Base-by-base conservation (phyloP, 1,140 invertebrate species). In the Chionoecetes opilio region DNA sequence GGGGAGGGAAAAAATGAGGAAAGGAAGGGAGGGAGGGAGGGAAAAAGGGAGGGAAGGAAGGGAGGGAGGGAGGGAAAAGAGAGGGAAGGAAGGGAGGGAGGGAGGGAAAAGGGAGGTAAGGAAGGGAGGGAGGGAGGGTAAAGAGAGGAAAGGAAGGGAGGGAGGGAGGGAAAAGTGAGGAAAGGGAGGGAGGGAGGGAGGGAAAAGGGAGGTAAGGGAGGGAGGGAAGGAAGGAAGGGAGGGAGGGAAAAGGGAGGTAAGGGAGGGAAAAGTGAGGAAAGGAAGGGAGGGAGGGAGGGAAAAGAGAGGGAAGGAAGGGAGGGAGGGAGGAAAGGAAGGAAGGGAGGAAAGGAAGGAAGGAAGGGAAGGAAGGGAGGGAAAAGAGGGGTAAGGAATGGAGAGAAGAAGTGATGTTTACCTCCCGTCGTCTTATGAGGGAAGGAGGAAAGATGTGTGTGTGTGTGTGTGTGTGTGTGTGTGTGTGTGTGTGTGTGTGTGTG, bases 401-500 rank as follows among this genome's bases (percentile, higher is more conserved):
- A 75, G 63, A 75, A n/a, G 63, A 11, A n/a, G 1, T 21, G 21
- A 1, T 75, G 63, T 75, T 75, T 75, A n/a, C 63, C 21, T 21
- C n/a, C 21, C 11, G n/a, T 26, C 63, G n/a, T 75, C 63, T 75
- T 75, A 26, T n/a, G n/a, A 75, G 21, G 63, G n/a, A 21, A 14
- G 46, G 21, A 53, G 63, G n/a, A n/a, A n/a, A 75, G 5, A 26
- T 75, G 6, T 86, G 26, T 86, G 8, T 34, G 86, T 88, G 17
- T 88, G 86, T 88, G 17, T 29, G 32, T 88, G 9, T 41, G 34
- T 88, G 21, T 88, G 34, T 88, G 86, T 35, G 21, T n/a, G 32
- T 88, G 86, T 88, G 38, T 88, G 32, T 88, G 38, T 88, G 32
- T 35, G 38, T 88, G 32, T 88, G 41, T 88, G 5, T 88, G 41